Conservation (phyloP, 2,888 invertebrate genomes). For the Meteorus colon region DNA sequence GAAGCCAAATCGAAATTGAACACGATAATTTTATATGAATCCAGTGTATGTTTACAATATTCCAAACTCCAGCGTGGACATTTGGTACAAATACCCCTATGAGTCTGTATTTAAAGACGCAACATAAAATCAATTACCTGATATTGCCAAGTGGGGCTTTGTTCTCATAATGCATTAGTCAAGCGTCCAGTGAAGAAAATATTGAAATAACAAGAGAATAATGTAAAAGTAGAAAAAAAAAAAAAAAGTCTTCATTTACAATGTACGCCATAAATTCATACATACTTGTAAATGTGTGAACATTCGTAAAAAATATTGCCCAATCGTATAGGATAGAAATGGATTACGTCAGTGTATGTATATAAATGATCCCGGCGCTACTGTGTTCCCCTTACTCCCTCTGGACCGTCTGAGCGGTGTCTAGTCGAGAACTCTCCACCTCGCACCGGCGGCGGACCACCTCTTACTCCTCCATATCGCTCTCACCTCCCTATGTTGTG, state of each 20-base stretch:
- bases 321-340: conserved; percentile 13
- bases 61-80: too few species aligned
- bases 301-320: conserved; percentile 17
- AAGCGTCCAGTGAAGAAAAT: background rate
- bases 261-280: background rate
- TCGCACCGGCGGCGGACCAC: conserved; percentile 65
- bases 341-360: conserved; percentile 27
- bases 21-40: too few species aligned
- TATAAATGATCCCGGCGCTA: conserved; percentile 60
- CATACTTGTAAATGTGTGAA: background rate
- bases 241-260: background rate
- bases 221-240: background rate
- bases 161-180: background rate
- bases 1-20: too few species aligned
- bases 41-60: too few species aligned
- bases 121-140: too few species aligned
- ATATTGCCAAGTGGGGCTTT: too few species aligned
- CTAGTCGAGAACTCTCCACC: conserved; percentile 73
- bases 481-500: background rate
- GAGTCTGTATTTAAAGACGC: too few species aligned
- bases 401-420: conserved; percentile 73
- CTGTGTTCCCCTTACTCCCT: conserved; percentile 67
- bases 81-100: too few species aligned
- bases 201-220: background rate
- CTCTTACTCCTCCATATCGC: conserved; percentile 50